phyloP scores from a whole-genome alignment of 2,888 invertebrate genomes.

The Metopia argyrocephala region DNA sequence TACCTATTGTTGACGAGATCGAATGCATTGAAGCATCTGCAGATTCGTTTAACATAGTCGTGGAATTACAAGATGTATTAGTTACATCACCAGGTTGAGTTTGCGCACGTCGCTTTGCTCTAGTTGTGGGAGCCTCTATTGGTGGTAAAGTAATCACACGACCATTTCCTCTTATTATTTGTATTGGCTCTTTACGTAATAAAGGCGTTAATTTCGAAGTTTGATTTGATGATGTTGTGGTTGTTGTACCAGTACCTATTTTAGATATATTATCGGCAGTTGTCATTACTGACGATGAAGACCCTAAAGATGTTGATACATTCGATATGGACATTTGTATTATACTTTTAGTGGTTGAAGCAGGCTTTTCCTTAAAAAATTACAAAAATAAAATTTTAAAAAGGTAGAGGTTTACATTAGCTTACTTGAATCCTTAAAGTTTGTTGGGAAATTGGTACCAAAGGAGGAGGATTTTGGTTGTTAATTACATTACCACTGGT shows the following conservation, averaged over 20 bases:
- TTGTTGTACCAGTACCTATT: slow-evolving; percentile 55
- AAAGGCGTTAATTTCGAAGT: slow-evolving; percentile 54
- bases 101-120: slow-evolving; percentile 84
- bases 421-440: slow-evolving; percentile 48
- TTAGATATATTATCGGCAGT: slow-evolving; percentile 5
- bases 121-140: slow-evolving; percentile 89
- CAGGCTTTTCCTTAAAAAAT: slow-evolving; percentile 48
- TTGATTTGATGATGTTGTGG: slow-evolving; percentile 49
- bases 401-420: neutral
- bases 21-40: slow-evolving; percentile 68
- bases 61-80: slow-evolving; percentile 4
- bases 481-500: slow-evolving; percentile 38
- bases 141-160: slow-evolving; percentile 88
- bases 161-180: slow-evolving; percentile 87
- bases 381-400: neutral
- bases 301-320: slow-evolving; percentile 33
- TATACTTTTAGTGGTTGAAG: slow-evolving; percentile 66
- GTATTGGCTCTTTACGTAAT: slow-evolving; percentile 80
- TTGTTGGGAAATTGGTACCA: slow-evolving; percentile 57
- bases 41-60: slow-evolving; percentile 64
- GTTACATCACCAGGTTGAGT: slow-evolving; percentile 66
- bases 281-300: neutral
- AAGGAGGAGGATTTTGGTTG: slow-evolving; percentile 56
- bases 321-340: slow-evolving; percentile 67
- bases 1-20: slow-evolving; percentile 66